These are phyloP conservation scores for Heliothis virescens DNA, from an alignment of 1,140 invertebrate genomes.

Conservation along the genomic window DNA sequence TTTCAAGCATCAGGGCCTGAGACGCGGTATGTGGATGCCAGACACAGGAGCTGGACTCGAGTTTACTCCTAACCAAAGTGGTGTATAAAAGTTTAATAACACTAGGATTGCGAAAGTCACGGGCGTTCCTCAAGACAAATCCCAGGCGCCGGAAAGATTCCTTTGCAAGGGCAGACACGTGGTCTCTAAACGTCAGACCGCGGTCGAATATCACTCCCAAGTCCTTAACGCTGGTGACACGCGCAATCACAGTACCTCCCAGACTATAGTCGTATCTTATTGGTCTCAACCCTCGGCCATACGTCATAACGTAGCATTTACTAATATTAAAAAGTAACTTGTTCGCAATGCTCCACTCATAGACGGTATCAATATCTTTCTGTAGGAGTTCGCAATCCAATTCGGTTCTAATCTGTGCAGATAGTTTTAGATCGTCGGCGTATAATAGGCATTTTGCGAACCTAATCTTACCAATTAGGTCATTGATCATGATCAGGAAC, in stretches of 20 bases:
- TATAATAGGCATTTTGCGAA: slow-evolving; percentile 3
- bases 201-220: background rate
- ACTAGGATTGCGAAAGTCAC: background rate
- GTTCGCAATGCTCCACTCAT: background rate
- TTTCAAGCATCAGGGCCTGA: background rate
- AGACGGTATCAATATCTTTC: background rate
- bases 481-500: slow-evolving; percentile 2
- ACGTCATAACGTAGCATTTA: background rate
- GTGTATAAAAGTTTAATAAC: background rate
- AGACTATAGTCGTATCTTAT: background rate
- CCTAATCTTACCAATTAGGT: background rate
- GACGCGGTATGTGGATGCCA: background rate
- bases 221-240: background rate
- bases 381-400: slow-evolving; percentile 2
- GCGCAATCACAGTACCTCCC: background rate
- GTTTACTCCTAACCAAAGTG: background rate
- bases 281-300: background rate
- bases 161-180: background rate
- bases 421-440: slow-evolving; percentile 1
- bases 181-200: background rate
- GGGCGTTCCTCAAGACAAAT: background rate
- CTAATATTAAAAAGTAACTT: background rate
- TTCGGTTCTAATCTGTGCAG: background rate
- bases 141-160: background rate
- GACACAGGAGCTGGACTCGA: background rate